phyloP scores from a whole-genome alignment of 2,888 invertebrate species.

The Pyrrhosoma nymphula region DNA sequence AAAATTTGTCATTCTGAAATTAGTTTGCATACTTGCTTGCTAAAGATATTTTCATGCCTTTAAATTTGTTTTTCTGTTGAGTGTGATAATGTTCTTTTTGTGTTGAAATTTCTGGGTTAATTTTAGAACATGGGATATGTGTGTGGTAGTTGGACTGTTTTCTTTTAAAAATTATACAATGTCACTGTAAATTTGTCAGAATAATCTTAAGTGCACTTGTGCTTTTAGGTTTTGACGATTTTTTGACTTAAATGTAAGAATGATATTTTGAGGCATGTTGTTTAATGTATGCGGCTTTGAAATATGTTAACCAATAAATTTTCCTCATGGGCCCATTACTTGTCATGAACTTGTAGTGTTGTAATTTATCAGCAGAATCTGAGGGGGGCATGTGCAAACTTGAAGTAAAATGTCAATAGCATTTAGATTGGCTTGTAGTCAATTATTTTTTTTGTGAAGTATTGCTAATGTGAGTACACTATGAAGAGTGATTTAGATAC shows the following conservation, averaged over 20 bases:
- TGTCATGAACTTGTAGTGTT: neutral
- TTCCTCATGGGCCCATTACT: neutral
- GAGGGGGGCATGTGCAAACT: neutral
- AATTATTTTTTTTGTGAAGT: too few species aligned
- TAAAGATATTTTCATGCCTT: neutral
- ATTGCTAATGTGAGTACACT: too few species aligned
- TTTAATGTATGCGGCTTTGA: neutral
- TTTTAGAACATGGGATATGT: neutral
- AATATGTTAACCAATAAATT: slow-evolving; percentile 19
- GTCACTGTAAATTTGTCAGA: neutral
- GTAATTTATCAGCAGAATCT: neutral
- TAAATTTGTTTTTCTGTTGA: neutral
- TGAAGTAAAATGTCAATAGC: too few species aligned
- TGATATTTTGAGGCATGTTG: slow-evolving; percentile 4
- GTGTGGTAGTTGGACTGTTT: neutral
- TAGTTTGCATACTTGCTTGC: neutral
- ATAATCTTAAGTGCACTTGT: neutral
- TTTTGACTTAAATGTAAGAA: neutral
- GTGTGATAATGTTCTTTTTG: neutral
- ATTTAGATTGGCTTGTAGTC: too few species aligned
- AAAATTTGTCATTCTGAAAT: too few species aligned
- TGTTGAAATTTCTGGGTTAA: neutral
- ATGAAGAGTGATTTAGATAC: too few species aligned
- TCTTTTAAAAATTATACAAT: neutral
- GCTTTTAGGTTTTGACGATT: neutral